Evolutionary conservation across 1,140 invertebrate species (phyloP).

Genomic region (Dreissena rostriformis): DNA sequence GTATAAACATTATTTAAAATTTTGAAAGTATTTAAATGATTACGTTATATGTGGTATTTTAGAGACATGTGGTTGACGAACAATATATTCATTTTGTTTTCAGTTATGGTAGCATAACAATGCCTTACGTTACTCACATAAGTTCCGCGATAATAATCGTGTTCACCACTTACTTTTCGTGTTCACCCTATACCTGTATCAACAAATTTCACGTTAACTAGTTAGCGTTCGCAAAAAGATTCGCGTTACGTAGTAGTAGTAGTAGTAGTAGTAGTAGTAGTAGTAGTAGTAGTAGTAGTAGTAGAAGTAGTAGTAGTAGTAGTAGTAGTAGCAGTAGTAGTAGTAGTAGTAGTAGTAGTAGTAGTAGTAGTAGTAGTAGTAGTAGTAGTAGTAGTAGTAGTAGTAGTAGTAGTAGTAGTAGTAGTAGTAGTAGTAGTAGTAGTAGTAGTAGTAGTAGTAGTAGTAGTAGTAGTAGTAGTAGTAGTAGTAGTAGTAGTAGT

Average conservation of each 20-base stretch:
- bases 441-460: slow-evolving; percentile 3
- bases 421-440: slow-evolving; percentile 6
- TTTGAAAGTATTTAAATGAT: too few species aligned
- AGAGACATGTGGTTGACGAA: too few species aligned
- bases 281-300: slow-evolving; percentile 6
- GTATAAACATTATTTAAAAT: too few species aligned
- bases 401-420: slow-evolving; percentile 3
- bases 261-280: slow-evolving; percentile 6
- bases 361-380: slow-evolving; percentile 6
- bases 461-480: slow-evolving; percentile 1
- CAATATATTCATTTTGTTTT: too few species aligned
- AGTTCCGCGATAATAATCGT: too few species aligned
- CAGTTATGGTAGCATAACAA: too few species aligned
- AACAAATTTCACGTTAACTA: too few species aligned
- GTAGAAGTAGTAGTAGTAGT: slow-evolving; percentile 2
- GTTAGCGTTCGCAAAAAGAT: too few species aligned
- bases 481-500: not conserved
- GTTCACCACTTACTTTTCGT: too few species aligned
- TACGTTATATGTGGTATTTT: too few species aligned
- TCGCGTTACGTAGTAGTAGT: slow-evolving; percentile 1
- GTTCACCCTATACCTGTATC: too few species aligned
- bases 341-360: slow-evolving; percentile 1
- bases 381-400: slow-evolving; percentile 6
- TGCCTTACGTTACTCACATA: too few species aligned
- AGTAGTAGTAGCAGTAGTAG: slow-evolving; percentile 3